Evolutionary conservation across 1,140 invertebrate genomes (phyloP), one percentile per base, ranked within the genome.

Genomic region (Saccostrea glomerata): DNA sequence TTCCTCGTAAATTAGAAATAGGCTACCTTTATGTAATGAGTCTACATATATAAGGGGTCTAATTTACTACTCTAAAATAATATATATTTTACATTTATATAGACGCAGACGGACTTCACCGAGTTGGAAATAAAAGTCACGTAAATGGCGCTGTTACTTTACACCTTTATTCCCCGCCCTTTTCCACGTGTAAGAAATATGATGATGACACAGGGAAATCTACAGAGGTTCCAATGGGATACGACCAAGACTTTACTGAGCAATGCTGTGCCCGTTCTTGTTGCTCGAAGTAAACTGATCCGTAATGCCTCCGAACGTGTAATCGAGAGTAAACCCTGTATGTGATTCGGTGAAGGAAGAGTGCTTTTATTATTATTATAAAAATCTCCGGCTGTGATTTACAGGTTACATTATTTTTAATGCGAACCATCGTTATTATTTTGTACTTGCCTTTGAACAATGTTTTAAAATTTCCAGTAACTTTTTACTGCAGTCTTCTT

Each of bases 81-180:
- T 73, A 25, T 73, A 25, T 12, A 25, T 0, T 11, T 7, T 73
- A 36, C 30, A 36, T 30, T 73, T 30, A 30, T 12, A 2, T 73
- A 73, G 70, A 73, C 25, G 15, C 9, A 77, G 70, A 77, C 25
- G 99, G 99, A 1, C 96, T 99, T 7, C 99, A 99, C 95, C 96
- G 99, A 5, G 98, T 99, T 87, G 98, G 99, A 96, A 99, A 99
- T 94, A 96, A 97, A 0, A 98, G 97, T 47, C 97, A 98, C 92
- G 96, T 97, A 0, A 97, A 99, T 91, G 96, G 96, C 4, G 97
- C 98, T 0, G 97, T 99, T 0, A 98, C 98, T 13, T 95, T 99
- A 15, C 99, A 99, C 94, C 96, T 99, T 0, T 99, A 99, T 95
- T 98, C 97, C 91, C 99, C 99, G 0, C 98, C 99, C 1, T 99